Conservation (phyloP, 2,888 invertebrate species). For the Parnassius orleans region DNA sequence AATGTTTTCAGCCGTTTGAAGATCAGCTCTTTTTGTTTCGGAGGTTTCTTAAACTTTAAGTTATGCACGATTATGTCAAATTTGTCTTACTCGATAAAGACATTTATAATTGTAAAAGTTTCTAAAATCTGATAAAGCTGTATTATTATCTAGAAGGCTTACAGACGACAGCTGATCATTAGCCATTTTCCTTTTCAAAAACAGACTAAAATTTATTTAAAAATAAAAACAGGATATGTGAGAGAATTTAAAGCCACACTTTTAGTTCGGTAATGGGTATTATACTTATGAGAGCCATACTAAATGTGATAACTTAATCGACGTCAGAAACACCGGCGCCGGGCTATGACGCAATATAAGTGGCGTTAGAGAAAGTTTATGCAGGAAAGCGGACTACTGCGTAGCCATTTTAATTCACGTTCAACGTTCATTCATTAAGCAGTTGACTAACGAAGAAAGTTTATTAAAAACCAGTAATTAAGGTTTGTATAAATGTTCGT, state of each 20-base stretch:
- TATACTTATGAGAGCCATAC: slow-evolving; percentile 10
- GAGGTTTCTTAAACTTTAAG: no score
- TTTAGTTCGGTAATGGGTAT: slow-evolving; percentile 14
- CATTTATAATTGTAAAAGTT: no score
- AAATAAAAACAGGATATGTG: neutral
- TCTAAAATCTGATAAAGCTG: no score
- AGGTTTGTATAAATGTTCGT: neutral
- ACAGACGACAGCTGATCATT: neutral
- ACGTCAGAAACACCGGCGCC: slow-evolving; percentile 25
- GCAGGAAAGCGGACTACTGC: slow-evolving; percentile 25
- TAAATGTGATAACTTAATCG: slow-evolving; percentile 20
- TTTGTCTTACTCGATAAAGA: no score
- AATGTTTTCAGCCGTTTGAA: no score
- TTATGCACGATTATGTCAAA: no score
- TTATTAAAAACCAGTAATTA: slow-evolving; percentile 43
- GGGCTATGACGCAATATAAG: slow-evolving; percentile 50
- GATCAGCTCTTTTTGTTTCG: no score
- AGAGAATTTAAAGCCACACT: neutral
- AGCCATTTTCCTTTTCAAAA: neutral
- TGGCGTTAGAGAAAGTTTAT: slow-evolving; percentile 62
- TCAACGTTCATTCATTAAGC: slow-evolving; percentile 56
- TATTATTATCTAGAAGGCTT: no score
- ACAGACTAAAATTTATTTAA: neutral
- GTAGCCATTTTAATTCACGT: slow-evolving; percentile 40
- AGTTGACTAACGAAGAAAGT: slow-evolving; percentile 56